Base-by-base conservation (phyloP, 2,888 invertebrate genomes). In the Dynastes tityus region DNA sequence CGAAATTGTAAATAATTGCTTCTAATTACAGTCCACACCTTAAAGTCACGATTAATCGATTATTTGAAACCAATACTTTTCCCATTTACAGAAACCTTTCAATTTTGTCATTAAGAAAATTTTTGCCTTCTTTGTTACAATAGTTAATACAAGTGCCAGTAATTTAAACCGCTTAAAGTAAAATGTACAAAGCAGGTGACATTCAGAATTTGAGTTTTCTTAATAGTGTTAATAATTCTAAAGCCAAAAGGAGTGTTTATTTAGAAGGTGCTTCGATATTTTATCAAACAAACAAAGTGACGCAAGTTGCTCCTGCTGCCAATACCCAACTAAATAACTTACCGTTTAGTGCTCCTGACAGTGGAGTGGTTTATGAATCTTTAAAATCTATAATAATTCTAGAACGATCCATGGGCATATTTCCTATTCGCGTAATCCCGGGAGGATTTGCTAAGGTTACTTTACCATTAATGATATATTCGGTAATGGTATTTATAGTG, bases 391-490 rank as follows among this genome's bases (percentile, higher is more conserved):
- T 91, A 9, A 87, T 89, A 79, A 86, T 86, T 81, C 86, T 90
- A 63, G 82, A 91, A 71, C 90, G 92, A 32, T 80, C 90, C 1
- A 89, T 94, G 88, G 94, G 94, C 1, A 91, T 92, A 0, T 89
- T 93, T 74, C 94, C 94, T 0, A 87, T 94, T 63, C 90, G 90
- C 0, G 89, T 91, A 68, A 87, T 88, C 0, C 87, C 89, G 6
- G 86, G 90, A 0, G 91, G 92, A 11, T 84, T 90, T 2, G 87
- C 86, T 80, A 83, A 83, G 11, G 82, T 92, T 1, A 89, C 90
- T 0, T 91, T 92, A 0, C 85, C 91, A 0, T 89, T 92, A 0
- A 91, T 93, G 89, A 83, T 90, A 0, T 94, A 94, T 83, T 93
- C 94, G 0, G 81, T 90, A 0, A 77, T 32, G 1, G 16, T 84